Evolutionary conservation across 2,888 invertebrate genomes (phyloP), one percentile per base, ranked within the genome.

Genomic region (Agriopis marginaria): DNA sequence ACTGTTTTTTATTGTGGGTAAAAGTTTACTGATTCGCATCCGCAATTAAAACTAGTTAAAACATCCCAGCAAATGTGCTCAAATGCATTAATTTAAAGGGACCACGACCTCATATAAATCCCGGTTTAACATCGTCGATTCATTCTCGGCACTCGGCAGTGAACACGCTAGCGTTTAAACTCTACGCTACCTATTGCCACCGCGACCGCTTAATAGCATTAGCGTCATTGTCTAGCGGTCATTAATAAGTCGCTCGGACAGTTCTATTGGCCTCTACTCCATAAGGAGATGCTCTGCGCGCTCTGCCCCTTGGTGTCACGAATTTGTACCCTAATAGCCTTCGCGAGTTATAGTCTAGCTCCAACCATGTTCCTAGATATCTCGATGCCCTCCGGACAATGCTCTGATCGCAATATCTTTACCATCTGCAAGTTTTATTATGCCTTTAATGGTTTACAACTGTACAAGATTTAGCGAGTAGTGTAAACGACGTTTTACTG

Each of bases 201-300:
- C 78, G 78, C 79, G 82, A 84, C 84, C 86, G 87, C 88, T 90
- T 93, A 90, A 93, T 93, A 88, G 88, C 89, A 89, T 92, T 91
- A 91, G 87, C 86, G 85, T 90, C 89, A 91, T 92, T 92, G 92
- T 91, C 89, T 86, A 82, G 77, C 75, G 79, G 83, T 87, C 91
- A 89, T 94, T 93, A 92, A 93, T 93, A 93, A 91, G 88, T 83
- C 81, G 78, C 75, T 60, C 77, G 81, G 91, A 91, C 91, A 91
- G 90, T 89, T 92, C 89, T 90, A 92, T 92, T 89, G 91, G 89
- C 76, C 83, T 77, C 79, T 83, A 78, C 80, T 83, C 90, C 89
- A 88, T 91, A 91, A 89, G 78, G 81, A 81, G 81, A 79, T 79
- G 82, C 50, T 59, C 53, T 61, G 58, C 62, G 49, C 69, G 68